These are phyloP conservation scores for Mycteria americana DNA, from an alignment of 2,797 vertebrate genomes.

Conservation along the genomic window DNA sequence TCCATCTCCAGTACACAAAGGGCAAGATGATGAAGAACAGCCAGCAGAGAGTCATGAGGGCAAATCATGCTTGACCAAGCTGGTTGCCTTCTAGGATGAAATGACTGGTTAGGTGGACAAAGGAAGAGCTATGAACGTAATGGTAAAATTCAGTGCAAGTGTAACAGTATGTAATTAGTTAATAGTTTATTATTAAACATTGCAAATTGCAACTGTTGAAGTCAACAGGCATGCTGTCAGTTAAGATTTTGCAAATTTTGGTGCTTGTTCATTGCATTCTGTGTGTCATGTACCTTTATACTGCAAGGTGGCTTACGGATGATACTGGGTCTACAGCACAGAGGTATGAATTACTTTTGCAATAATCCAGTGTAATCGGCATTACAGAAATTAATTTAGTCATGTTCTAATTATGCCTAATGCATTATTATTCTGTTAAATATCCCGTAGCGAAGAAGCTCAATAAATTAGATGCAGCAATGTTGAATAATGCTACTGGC, in stretches of 20 bases:
- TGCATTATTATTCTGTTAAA: constrained; percentile 16
- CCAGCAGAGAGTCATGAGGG: not conserved
- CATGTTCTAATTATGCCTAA: not conserved
- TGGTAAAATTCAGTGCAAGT: not conserved
- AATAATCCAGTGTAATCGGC: not conserved
- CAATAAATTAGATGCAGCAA: not conserved
- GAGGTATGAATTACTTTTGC: not conserved
- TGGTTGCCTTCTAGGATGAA: not conserved
- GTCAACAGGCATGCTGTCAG: not conserved
- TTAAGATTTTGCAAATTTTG: not conserved
- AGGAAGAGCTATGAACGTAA: not conserved
- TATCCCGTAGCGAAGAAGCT: not conserved
- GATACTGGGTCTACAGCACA: not conserved
- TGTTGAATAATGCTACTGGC: not conserved
- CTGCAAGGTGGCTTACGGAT: not conserved
- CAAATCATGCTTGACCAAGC: not conserved
- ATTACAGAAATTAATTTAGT: constrained; percentile 3
- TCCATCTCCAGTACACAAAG: not conserved
- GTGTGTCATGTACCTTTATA: not conserved
- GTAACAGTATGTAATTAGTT: not conserved
- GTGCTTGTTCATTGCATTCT: not conserved
- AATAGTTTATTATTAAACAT: not conserved
- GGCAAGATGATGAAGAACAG: not conserved
- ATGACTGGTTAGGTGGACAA: not conserved
- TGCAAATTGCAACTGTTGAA: not conserved